Base-by-base conservation (phyloP, 2,888 invertebrate species). In the Dioctria rufipes region DNA sequence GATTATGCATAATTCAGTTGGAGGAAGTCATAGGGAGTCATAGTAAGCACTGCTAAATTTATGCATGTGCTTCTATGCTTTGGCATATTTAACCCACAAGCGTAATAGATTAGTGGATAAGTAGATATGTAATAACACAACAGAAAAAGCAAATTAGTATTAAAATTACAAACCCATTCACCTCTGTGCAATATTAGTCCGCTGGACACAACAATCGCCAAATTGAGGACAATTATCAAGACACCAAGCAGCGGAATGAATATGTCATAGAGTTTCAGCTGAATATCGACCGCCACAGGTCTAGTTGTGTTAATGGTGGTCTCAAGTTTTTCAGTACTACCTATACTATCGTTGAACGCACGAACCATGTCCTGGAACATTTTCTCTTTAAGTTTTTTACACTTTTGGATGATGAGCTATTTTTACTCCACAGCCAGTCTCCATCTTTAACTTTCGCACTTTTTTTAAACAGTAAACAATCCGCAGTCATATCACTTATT, bases 181-280 rank as follows among this genome's bases (percentile, higher is more conserved):
- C 93, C 92, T 90, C 91, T 92, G 86, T 89, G 91, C 42, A 93
- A 88, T 84, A 93, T 91, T 3, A 93, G 87, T 78, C 92, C 93
- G 86, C 93, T 93, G n/a, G 93, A 93, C 80, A 93, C 87, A 11
- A 93, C 92, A n/a, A 93, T 92, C 5, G 90, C 90, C 46, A 92
- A 86, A 87, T 93, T 93, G 81, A 92, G 89, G 40, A 92, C 83
- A 77, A 92, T 91, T 63, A 92, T 92, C 13, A 92, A 84, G 3
- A 88, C 86, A 5, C 92, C 92, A 66, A 93, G 86, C 11, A 91
- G 84, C 80, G 92, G 92, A 42, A 92, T 91, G 49, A 92, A 88
- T 65, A 90, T 88, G 85, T 90, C 91, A 84, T 92, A 92, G 49
- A 90, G 85, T 80, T 89, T 85, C 81, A 91, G 85, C 83, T 90